A percentile compares a stretch with the other conserved stretches of the same genome.
Evolutionary conservation across 92 coral and sea anemone genomes (phyloP).

Genomic region (Muricea muricata): DNA sequence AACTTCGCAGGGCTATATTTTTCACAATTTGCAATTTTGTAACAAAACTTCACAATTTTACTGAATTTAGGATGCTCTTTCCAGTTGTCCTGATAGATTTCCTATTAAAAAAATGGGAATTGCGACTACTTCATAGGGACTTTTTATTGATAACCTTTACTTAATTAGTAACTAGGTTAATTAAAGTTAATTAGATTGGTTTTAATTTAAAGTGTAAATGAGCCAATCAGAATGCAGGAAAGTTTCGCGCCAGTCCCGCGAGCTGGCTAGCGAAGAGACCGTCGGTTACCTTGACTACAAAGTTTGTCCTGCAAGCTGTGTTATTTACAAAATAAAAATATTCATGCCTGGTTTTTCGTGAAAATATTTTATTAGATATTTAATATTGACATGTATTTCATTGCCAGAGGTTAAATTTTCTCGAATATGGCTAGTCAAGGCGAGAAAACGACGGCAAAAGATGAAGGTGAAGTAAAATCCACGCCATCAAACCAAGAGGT

Average conservation of each 20-base stretch:
- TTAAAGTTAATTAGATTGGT: no score
- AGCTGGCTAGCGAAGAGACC: not conserved
- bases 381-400: not conserved
- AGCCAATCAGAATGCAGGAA: not conserved
- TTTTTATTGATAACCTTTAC: no score
- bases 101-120: no score
- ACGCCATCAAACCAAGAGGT: constrained; percentile 37
- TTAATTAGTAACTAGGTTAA: no score
- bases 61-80: no score
- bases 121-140: no score
- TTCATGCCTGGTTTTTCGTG: not conserved
- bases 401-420: not conserved
- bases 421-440: constrained; percentile 38
- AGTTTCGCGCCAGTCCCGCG: not conserved
- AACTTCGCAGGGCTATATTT: no score
- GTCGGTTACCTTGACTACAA: constrained; percentile 44
- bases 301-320: not conserved
- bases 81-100: no score
- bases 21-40: no score
- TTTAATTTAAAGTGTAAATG: no score
- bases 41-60: no score
- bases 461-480: constrained; percentile 48
- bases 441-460: constrained; percentile 40
- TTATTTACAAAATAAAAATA: constrained; percentile 14
- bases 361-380: not conserved